Percentiles rank a stretch among this genome's conserved stretches.
These are phyloP conservation scores for Athene noctua DNA, from an alignment of 2,113 vertebrate genomes.

Conservation along the genomic window DNA sequence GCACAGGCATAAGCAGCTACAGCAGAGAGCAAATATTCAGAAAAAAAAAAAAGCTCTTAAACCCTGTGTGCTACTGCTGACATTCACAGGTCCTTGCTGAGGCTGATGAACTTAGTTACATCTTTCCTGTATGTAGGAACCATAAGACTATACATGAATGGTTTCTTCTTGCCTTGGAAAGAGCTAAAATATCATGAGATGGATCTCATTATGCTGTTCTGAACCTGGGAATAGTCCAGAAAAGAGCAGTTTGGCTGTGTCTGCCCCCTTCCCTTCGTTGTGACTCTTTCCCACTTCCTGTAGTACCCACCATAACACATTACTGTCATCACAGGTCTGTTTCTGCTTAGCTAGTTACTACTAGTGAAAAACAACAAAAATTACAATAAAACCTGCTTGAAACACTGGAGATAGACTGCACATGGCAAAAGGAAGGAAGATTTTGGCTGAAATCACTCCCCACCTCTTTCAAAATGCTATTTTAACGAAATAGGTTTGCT, in stretches of 20 bases:
- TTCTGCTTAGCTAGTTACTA: background rate
- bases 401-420: background rate
- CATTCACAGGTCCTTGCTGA: background rate
- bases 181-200: background rate
- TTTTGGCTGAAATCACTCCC: background rate
- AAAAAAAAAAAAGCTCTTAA: background rate
- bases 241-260: background rate
- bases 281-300: background rate
- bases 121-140: background rate
- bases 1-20: background rate
- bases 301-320: background rate
- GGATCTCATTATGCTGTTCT: background rate
- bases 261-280: background rate
- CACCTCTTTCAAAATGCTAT: background rate
- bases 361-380: background rate
- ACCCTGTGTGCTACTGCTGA: background rate
- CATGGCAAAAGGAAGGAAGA: background rate
- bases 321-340: background rate
- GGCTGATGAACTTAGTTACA: background rate
- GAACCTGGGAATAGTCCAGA: background rate
- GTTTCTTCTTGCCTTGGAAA: background rate
- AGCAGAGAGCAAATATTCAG: background rate
- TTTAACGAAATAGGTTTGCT: background rate
- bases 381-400: background rate
- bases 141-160: fast-evolving